Percentiles rank a stretch among this genome's conserved stretches.
These are phyloP conservation scores for Pararge aegeria DNA, from an alignment of 1,140 invertebrate genomes.

Conservation along the genomic window DNA sequence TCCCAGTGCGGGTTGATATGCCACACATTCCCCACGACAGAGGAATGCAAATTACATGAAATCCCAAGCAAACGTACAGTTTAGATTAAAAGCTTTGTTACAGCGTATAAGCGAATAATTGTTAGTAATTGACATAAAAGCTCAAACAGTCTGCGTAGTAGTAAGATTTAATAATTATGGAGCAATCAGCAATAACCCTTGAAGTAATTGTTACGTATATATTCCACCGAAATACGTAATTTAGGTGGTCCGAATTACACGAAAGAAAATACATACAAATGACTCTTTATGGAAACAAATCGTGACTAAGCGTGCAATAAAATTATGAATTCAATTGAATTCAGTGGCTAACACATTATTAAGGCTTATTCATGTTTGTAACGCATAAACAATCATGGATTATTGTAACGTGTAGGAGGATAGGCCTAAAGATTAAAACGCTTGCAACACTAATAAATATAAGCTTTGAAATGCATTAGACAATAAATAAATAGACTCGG, in stretches of 20 bases:
- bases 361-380: conserved; percentile 50
- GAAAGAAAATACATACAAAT: conserved; percentile 40
- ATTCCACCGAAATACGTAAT: conserved; percentile 44
- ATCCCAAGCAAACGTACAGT: not conserved
- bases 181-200: conserved; percentile 16
- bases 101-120: not conserved
- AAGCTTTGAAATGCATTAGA: conserved; percentile 21
- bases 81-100: not conserved
- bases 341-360: conserved; percentile 58
- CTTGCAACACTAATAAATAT: conserved; percentile 19
- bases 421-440: conserved; percentile 30
- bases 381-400: conserved; percentile 47
- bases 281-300: conserved; percentile 47
- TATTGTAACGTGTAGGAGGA: conserved; percentile 39
- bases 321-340: conserved; percentile 56
- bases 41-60: too few relatives aligned
- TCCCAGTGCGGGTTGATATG: too few relatives aligned
- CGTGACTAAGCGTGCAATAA: conserved; percentile 58
- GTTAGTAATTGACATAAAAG: conserved; percentile 1
- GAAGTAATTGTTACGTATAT: conserved; percentile 54
- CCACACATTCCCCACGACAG: too few relatives aligned
- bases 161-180: conserved; percentile 23
- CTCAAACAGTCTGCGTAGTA: conserved; percentile 26
- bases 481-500: conserved; percentile 12
- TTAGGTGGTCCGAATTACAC: conserved; percentile 37